phyloP scores from a whole-genome alignment of 2,113 vertebrate species.

The Zeus faber region DNA sequence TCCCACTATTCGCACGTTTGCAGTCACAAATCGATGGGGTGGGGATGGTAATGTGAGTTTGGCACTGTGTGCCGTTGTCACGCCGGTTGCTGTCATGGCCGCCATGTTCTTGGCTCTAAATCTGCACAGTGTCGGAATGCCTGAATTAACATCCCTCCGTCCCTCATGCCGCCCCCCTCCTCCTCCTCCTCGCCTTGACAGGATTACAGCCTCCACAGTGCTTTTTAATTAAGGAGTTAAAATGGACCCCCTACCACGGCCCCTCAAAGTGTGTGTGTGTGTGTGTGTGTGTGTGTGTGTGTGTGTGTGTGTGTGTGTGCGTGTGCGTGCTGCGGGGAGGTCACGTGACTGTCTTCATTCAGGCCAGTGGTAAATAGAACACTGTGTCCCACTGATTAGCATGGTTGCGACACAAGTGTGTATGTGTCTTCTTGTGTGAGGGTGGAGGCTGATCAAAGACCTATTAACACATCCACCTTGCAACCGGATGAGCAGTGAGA shows the following conservation, averaged over 20 bases:
- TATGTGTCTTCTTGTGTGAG: background rate
- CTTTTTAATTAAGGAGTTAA: slow-evolving; percentile 76
- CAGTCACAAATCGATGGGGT: too few species aligned
- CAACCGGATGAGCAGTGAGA: slow-evolving; percentile 12
- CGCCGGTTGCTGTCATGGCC: background rate
- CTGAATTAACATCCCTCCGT: slow-evolving; percentile 20
- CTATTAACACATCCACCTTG: slow-evolving; percentile 43
- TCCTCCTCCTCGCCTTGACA: slow-evolving; percentile 52
- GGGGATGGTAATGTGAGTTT: background rate
- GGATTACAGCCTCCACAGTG: slow-evolving; percentile 69
- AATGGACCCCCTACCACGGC: slow-evolving; percentile 64
- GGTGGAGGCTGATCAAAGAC: slow-evolving; percentile 32
- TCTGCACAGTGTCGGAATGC: slow-evolving; percentile 30
- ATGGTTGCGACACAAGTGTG: slow-evolving; percentile 14
- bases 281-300: slow-evolving; percentile 22
- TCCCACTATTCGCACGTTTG: too few species aligned
- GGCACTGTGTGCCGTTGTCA: too few species aligned
- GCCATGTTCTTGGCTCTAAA: slow-evolving; percentile 1
- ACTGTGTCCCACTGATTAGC: slow-evolving; percentile 52
- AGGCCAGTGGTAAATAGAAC: slow-evolving; percentile 48
- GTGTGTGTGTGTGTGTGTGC: slow-evolving; percentile 9
- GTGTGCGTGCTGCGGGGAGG: slow-evolving; percentile 4
- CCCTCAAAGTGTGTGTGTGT: slow-evolving; percentile 38
- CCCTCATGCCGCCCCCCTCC: background rate
- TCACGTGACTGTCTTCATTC: slow-evolving; percentile 59